A percentile compares a stretch with the other conserved stretches of the same genome.
These are phyloP conservation scores for Ardeotis arabs DNA, from an alignment of 2,113 vertebrate genomes.

Conservation along the genomic window DNA sequence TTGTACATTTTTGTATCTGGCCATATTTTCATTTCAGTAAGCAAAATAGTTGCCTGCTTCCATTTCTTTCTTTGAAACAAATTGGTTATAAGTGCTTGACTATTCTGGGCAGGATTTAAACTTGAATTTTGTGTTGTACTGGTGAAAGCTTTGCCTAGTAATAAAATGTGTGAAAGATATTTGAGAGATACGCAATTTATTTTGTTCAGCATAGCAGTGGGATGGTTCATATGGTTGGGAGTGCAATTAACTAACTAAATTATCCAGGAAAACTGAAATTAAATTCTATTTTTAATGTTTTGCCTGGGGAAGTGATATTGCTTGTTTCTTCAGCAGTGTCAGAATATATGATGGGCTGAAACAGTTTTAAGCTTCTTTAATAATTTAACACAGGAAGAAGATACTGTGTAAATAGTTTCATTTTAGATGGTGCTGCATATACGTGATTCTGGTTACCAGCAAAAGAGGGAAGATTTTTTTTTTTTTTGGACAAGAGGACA, in stretches of 20 bases:
- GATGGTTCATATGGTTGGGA: neutral
- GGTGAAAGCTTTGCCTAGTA: neutral
- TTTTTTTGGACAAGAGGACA: neutral
- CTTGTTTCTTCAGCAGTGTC: neutral
- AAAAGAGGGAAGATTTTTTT: neutral
- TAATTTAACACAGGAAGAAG: neutral
- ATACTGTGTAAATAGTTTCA: neutral
- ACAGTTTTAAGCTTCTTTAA: neutral
- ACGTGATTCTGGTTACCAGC: neutral
- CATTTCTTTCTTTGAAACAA: neutral
- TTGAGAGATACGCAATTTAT: neutral
- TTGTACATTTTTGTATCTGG: neutral
- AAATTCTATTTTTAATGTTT: slow-evolving; percentile 15
- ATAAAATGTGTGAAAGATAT: neutral
- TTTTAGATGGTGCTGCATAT: neutral
- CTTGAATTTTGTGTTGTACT: neutral
- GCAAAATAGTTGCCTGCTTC: neutral
- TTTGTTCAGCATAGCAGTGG: neutral
- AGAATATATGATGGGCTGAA: neutral
- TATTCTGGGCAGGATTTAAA: neutral
- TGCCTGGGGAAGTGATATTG: neutral
- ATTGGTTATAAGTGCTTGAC: neutral
- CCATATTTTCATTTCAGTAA: neutral
- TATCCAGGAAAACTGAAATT: neutral
- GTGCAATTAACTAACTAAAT: slow-evolving; percentile 7